Conservation (phyloP, 2,113 vertebrate species). For the Butorides virescens region DNA sequence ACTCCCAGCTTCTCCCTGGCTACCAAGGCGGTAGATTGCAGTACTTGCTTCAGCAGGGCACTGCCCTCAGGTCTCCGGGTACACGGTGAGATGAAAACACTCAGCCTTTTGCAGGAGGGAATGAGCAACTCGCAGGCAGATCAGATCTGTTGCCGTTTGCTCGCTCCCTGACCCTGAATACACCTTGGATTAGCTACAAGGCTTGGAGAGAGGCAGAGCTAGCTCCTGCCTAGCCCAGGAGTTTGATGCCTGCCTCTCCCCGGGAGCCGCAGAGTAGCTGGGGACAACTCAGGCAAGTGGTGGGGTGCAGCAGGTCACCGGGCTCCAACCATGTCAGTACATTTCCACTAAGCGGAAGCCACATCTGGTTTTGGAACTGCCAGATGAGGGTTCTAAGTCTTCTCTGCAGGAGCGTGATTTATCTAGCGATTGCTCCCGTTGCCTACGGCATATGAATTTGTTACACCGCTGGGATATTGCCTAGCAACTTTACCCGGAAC, state of each 20-base stretch:
- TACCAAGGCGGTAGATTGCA: background rate
- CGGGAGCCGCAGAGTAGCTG: accelerated
- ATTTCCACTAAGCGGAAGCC: background rate
- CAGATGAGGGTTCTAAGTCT: background rate
- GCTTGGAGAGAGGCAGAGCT: background rate
- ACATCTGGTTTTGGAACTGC: background rate
- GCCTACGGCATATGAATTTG: background rate
- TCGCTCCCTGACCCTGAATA: background rate
- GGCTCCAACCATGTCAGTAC: background rate
- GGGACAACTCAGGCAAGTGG: background rate
- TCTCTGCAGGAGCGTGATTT: background rate
- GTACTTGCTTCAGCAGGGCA: background rate
- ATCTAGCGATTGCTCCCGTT: background rate
- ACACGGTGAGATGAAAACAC: background rate
- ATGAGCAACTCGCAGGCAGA: background rate
- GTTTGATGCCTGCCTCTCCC: background rate
- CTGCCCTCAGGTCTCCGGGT: background rate
- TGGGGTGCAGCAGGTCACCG: background rate
- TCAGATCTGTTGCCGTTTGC: background rate
- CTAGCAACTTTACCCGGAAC: slow-evolving; percentile 30
- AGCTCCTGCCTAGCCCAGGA: background rate
- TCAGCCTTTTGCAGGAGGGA: background rate
- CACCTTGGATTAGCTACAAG: accelerated
- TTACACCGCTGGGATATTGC: background rate
- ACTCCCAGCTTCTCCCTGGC: background rate